These are phyloP conservation scores for Hemichromis elongatus DNA, from an alignment of 2,113 vertebrate species.

Conservation along the genomic window DNA sequence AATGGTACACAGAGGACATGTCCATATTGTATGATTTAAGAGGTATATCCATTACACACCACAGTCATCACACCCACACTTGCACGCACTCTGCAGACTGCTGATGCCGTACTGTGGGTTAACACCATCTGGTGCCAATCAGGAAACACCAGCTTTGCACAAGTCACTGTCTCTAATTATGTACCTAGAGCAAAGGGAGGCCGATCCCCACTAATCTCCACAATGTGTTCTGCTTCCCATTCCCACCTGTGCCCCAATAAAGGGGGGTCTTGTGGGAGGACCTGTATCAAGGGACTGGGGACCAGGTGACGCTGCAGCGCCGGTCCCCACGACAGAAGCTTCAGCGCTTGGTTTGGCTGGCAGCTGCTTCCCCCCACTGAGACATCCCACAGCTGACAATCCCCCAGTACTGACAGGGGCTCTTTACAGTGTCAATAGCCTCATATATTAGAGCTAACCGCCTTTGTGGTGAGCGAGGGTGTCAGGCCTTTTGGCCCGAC, in stretches of 20 bases:
- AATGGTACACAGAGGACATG: slow-evolving; percentile 59
- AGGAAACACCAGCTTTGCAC: slow-evolving; percentile 79
- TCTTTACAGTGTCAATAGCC: slow-evolving; percentile 78
- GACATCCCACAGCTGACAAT: slow-evolving; percentile 78
- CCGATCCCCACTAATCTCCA: slow-evolving; percentile 71
- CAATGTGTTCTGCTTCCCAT: slow-evolving; percentile 79
- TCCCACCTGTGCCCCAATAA: slow-evolving; percentile 75
- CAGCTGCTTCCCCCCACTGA: slow-evolving; percentile 79
- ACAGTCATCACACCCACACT: slow-evolving; percentile 27
- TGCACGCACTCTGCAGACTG: slow-evolving; percentile 12
- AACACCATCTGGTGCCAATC: slow-evolving; percentile 75
- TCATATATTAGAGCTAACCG: slow-evolving; percentile 82
- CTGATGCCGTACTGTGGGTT: slow-evolving; percentile 54
- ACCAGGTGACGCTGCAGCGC: slow-evolving; percentile 64
- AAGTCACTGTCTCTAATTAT: slow-evolving; percentile 78
- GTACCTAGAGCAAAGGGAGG: slow-evolving; percentile 64
- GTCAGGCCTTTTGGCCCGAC: slow-evolving; percentile 76
- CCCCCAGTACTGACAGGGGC: slow-evolving; percentile 68
- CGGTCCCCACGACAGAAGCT: slow-evolving; percentile 67
- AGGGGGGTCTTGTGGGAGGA: slow-evolving; percentile 53
- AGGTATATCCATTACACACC: slow-evolving; percentile 67
- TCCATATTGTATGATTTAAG: slow-evolving; percentile 70
- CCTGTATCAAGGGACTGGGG: slow-evolving; percentile 61
- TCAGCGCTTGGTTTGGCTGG: slow-evolving; percentile 61
- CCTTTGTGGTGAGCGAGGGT: slow-evolving; percentile 73